Conservation (phyloP, 64 coral and sea anemone genomes). For the Pachyseris speciosa region DNA sequence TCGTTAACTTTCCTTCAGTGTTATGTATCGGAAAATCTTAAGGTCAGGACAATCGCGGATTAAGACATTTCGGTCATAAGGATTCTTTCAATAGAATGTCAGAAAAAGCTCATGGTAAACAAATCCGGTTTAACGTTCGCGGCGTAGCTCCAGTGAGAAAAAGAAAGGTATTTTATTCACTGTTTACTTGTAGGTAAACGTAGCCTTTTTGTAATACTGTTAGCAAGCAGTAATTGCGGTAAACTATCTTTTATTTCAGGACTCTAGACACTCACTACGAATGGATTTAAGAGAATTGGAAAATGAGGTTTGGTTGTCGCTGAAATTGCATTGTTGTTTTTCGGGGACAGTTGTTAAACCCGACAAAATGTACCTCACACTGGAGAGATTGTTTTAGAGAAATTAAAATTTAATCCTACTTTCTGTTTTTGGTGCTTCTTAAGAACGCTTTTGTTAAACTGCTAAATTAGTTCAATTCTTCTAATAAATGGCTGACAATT, state of each 20-base stretch:
- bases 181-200: not conserved
- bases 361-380: not conserved
- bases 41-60: not conserved
- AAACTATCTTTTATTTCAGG: constrained; percentile 19
- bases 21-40: no score
- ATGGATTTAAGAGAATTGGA: constrained; percentile 84
- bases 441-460: not conserved
- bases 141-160: not conserved
- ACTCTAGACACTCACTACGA: constrained; percentile 68
- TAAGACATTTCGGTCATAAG: not conserved
- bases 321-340: not conserved
- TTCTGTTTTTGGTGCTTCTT: not conserved
- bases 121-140: not conserved
- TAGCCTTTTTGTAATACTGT: not conserved
- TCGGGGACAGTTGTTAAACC: not conserved
- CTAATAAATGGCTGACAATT: not conserved
- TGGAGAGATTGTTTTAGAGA: not conserved
- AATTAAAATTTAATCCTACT: not conserved
- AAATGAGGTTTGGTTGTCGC: constrained; percentile 58
- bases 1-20: not conserved
- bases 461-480: not conserved
- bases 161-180: constrained; percentile 10
- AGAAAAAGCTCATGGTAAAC: constrained; percentile 15
- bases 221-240: not conserved
- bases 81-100: constrained; percentile 33